These are phyloP conservation scores for Sparus aurata DNA, from an alignment of 2,797 vertebrate genomes.

Conservation along the genomic window DNA sequence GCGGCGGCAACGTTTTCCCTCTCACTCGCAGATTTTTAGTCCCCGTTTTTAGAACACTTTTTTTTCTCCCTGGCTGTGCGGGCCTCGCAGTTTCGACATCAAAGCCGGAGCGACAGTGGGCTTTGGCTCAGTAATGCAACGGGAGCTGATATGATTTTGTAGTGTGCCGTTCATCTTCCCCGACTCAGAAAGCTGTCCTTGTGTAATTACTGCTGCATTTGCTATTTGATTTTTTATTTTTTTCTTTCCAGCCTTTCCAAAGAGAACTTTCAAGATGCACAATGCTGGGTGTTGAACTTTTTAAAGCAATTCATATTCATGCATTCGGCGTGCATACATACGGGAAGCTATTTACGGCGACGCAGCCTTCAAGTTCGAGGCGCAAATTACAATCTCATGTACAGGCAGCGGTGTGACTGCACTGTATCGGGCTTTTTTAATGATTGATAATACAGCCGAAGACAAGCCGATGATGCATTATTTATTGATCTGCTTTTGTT, in stretches of 20 bases:
- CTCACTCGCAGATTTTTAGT: constrained; percentile 51
- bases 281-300: not conserved
- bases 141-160: constrained; percentile 58
- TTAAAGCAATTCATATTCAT: not conserved
- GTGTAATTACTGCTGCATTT: constrained; percentile 42
- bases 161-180: constrained; percentile 50
- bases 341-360: not conserved
- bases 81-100: constrained; percentile 66
- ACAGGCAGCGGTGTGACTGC: constrained; percentile 15
- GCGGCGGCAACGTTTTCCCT: constrained; percentile 49
- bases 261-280: constrained; percentile 8
- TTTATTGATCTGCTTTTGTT: constrained; percentile 68
- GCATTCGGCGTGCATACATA: not conserved
- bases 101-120: constrained; percentile 61
- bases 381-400: not conserved
- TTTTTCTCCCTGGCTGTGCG: constrained; percentile 49
- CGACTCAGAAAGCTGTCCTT: constrained; percentile 47
- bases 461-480: constrained; percentile 71
- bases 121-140: constrained; percentile 65
- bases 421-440: constrained; percentile 55
- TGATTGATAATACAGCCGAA: constrained; percentile 68
- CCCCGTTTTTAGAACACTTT: constrained; percentile 58
- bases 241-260: not conserved
- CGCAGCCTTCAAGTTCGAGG: not conserved
- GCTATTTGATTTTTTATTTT: constrained; percentile 24